These are phyloP conservation scores for Pedionomus torquatus DNA, from an alignment of 2,113 vertebrate species.

Conservation along the genomic window DNA sequence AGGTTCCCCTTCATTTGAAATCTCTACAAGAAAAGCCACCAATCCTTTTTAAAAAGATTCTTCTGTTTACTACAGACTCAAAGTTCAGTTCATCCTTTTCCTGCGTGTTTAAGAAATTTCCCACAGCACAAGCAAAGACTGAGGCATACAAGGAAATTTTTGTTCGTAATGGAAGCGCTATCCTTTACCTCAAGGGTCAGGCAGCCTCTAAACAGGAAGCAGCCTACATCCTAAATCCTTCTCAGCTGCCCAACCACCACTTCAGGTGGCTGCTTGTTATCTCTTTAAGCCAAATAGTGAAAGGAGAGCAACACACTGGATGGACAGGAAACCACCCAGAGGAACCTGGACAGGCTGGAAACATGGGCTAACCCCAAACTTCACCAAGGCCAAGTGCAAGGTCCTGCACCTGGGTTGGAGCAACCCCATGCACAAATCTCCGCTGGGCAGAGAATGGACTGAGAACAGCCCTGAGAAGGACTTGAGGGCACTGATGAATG, in stretches of 20 bases:
- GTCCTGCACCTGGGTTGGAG: not conserved
- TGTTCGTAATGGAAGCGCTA: not conserved
- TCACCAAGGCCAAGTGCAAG: not conserved
- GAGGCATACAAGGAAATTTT: not conserved
- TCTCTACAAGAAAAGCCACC: constrained; percentile 54
- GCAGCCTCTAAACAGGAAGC: not conserved
- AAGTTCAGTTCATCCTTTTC: not conserved
- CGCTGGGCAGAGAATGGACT: not conserved
- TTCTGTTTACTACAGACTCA: constrained; percentile 53
- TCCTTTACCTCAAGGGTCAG: not conserved
- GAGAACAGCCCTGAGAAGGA: not conserved
- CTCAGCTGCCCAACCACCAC: not conserved
- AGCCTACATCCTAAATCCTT: not conserved
- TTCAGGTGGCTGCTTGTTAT: not conserved
- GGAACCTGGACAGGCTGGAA: not conserved
- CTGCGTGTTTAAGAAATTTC: constrained; percentile 7
- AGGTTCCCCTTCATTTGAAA: constrained; percentile 64
- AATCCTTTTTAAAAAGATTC: constrained; percentile 1
- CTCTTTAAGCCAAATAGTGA: not conserved
- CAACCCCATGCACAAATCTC: not conserved
- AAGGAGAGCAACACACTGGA: not conserved
- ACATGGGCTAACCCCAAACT: not conserved
- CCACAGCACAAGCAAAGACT: not conserved
- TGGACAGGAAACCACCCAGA: not conserved
- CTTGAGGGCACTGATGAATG: not conserved